phyloP scores from a whole-genome alignment of 2,797 vertebrate species.

The Mormyrus hasselquistii region DNA sequence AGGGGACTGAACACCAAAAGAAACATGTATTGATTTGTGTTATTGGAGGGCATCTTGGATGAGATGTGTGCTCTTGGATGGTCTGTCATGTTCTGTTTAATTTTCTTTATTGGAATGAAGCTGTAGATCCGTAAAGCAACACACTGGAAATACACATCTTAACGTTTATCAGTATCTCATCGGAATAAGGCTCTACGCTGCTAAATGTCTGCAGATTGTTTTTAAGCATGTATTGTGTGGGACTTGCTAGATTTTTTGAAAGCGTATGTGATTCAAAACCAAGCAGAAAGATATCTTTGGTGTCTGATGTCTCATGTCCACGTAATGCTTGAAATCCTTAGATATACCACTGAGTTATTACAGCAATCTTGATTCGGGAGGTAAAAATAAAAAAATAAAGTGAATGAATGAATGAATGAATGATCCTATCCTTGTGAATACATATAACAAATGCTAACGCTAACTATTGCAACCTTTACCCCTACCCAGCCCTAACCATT shows the following conservation, averaged over 20 bases:
- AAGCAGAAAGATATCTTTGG: not conserved
- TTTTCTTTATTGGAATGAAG: slow-evolving; percentile 21
- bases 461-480: not conserved
- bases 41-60: slow-evolving; percentile 80
- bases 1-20: slow-evolving; percentile 48
- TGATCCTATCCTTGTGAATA: not conserved
- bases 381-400: not conserved
- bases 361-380: not conserved
- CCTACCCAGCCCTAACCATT: too few relatives aligned
- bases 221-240: not conserved
- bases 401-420: not conserved
- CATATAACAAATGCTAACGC: not conserved
- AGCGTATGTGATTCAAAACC: not conserved
- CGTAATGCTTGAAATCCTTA: not conserved
- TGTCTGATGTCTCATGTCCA: not conserved
- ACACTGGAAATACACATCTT: not conserved
- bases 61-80: slow-evolving; percentile 59
- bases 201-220: not conserved
- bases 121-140: not conserved
- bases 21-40: slow-evolving; percentile 53
- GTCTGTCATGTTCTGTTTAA: slow-evolving; percentile 53
- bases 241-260: not conserved
- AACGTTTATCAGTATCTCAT: not conserved
- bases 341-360: not conserved
- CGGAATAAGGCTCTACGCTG: not conserved